Conservation (phyloP, 2,113 vertebrate genomes). For the Marmota flaviventris region DNA sequence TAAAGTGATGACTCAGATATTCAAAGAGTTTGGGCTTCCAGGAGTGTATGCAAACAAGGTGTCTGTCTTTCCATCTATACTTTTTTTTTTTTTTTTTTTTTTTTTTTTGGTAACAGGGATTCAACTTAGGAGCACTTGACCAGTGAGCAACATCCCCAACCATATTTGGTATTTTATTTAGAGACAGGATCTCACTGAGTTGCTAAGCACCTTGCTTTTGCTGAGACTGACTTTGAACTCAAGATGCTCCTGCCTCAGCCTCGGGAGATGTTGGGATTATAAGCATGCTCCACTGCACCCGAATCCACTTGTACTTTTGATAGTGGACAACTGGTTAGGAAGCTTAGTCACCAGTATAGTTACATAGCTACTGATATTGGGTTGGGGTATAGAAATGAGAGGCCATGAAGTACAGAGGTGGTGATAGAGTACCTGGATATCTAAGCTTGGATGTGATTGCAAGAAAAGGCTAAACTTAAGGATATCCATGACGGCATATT, state of each 20-base stretch:
- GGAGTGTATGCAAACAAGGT: background rate
- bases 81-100: too few relatives aligned
- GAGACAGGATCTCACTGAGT: too few relatives aligned
- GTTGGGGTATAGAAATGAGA: background rate
- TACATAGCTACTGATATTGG: background rate
- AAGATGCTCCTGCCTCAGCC: too few relatives aligned
- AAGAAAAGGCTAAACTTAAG: background rate
- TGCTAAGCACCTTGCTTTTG: too few relatives aligned
- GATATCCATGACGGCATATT: background rate
- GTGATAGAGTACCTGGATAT: background rate
- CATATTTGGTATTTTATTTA: too few relatives aligned
- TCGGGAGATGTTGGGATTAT: too few relatives aligned
- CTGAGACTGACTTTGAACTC: too few relatives aligned
- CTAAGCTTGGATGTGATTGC: background rate
- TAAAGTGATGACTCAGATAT: background rate
- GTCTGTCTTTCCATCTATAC: background rate
- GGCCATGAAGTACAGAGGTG: fast-evolving
- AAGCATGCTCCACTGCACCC: too few relatives aligned
- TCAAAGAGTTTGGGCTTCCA: background rate
- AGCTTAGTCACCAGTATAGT: background rate
- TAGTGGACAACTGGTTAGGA: background rate
- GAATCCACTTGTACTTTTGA: background rate
- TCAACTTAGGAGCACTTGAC: too few relatives aligned
- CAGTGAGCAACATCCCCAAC: too few relatives aligned
- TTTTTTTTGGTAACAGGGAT: too few relatives aligned